Conservation (phyloP, 2,113 vertebrate species). For the Alligator sinensis region DNA sequence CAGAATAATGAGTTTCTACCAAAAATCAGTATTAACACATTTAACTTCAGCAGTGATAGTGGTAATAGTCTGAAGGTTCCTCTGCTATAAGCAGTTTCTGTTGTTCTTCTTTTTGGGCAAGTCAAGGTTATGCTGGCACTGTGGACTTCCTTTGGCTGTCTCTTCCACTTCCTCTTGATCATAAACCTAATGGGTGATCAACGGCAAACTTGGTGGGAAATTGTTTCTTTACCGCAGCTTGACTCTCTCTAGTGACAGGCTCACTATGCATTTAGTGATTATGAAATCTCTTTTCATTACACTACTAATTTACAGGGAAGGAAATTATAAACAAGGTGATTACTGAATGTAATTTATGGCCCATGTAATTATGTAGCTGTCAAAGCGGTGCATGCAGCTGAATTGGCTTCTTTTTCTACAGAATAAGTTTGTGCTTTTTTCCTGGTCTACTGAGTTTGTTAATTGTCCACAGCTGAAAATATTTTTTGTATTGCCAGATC, state of each 20-base stretch:
- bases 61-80: background rate
- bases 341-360: slow-evolving; percentile 71
- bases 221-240: background rate
- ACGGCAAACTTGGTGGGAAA: background rate
- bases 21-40: background rate
- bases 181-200: background rate
- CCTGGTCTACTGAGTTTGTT: slow-evolving; percentile 59
- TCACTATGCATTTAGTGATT: slow-evolving; percentile 33
- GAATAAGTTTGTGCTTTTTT: slow-evolving; percentile 27
- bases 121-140: background rate
- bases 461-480: slow-evolving; percentile 66
- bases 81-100: background rate
- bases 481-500: slow-evolving; percentile 43
- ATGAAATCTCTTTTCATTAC: slow-evolving; percentile 68
- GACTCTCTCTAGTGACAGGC: slow-evolving; percentile 25
- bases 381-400: slow-evolving; percentile 57
- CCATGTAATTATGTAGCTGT: slow-evolving; percentile 76
- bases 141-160: background rate
- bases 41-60: background rate
- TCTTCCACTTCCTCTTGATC: background rate
- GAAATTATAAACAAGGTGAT: slow-evolving; percentile 79
- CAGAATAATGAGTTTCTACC: background rate
- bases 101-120: background rate
- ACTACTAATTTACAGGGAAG: slow-evolving; percentile 73
- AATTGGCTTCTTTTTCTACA: background rate